A percentile compares a stretch with the other conserved stretches of the same genome.
phyloP scores from a whole-genome alignment of 2,797 vertebrate genomes.

The Cyclopterus lumpus region DNA sequence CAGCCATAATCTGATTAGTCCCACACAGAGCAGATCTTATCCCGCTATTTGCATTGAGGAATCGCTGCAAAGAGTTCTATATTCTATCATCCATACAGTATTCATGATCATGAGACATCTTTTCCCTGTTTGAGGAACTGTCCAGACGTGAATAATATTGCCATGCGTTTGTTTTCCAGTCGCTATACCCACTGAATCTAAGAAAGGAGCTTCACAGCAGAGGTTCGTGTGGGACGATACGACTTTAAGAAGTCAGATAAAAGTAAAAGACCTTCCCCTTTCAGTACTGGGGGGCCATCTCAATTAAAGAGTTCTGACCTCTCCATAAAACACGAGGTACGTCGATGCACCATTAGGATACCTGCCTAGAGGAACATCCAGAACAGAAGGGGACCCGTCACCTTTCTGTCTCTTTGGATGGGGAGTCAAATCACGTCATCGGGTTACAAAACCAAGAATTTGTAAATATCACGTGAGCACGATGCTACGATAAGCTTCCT shows the following conservation, averaged over 20 bases:
- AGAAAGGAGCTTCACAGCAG: slow-evolving; percentile 16
- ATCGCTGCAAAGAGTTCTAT: slow-evolving; percentile 2
- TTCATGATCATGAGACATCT: slow-evolving; percentile 28
- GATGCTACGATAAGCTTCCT: background rate
- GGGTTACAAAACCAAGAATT: background rate
- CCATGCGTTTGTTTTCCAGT: background rate
- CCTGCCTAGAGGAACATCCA: slow-evolving; percentile 25
- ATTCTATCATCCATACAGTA: slow-evolving; percentile 20
- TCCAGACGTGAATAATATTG: slow-evolving; percentile 1
- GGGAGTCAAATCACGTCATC: background rate
- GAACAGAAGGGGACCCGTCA: background rate
- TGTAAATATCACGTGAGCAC: background rate
- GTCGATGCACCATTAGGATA: slow-evolving; percentile 32
- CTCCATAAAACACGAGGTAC: slow-evolving; percentile 55
- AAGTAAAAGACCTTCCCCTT: slow-evolving; percentile 22
- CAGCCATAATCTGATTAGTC: slow-evolving; percentile 5
- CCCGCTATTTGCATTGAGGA: background rate
- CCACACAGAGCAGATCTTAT: background rate
- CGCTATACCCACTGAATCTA: background rate
- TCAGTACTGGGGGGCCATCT: background rate
- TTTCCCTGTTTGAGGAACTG: slow-evolving; percentile 4
- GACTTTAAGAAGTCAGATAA: slow-evolving; percentile 43
- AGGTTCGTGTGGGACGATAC: slow-evolving; percentile 19
- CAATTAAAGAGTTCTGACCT: slow-evolving; percentile 45
- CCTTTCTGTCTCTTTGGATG: background rate